phyloP scores from a whole-genome alignment of 2,797 vertebrate species.

The Syndactyla subalaris region DNA sequence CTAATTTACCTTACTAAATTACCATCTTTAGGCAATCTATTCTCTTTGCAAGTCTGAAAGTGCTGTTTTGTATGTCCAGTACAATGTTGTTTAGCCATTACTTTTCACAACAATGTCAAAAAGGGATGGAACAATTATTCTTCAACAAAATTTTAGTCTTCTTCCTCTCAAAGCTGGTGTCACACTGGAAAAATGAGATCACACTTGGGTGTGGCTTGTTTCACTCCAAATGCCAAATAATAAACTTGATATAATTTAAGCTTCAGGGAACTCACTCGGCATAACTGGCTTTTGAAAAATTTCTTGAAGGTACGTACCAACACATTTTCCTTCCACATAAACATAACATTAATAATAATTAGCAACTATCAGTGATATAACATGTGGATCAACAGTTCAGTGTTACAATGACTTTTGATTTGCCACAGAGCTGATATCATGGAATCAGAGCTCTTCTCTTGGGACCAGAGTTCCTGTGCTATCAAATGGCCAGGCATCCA shows the following conservation, averaged over 20 bases:
- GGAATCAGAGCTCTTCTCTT: not conserved
- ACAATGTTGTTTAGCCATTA: not conserved
- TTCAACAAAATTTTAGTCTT: not conserved
- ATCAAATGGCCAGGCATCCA: not conserved
- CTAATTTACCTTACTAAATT: slow-evolving; percentile 13
- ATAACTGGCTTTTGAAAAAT: not conserved
- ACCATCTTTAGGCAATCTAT: not conserved
- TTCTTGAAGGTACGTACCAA: not conserved
- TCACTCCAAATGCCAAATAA: not conserved
- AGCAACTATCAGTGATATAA: not conserved
- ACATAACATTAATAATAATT: not conserved
- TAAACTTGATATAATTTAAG: not conserved
- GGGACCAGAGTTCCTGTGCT: not conserved
- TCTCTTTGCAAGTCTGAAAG: not conserved
- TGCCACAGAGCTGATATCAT: not conserved
- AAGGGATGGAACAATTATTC: not conserved
- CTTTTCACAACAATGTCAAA: not conserved
- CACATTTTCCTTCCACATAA: not conserved
- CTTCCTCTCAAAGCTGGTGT: not conserved
- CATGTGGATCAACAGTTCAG: not conserved
- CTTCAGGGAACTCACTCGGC: not conserved
- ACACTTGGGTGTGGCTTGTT: not conserved
- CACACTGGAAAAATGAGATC: not conserved
- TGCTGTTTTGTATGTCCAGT: not conserved
- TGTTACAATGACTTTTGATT: not conserved